Evolutionary conservation across 1,140 invertebrate genomes (phyloP).

Genomic region (Drosophila funebris): DNA sequence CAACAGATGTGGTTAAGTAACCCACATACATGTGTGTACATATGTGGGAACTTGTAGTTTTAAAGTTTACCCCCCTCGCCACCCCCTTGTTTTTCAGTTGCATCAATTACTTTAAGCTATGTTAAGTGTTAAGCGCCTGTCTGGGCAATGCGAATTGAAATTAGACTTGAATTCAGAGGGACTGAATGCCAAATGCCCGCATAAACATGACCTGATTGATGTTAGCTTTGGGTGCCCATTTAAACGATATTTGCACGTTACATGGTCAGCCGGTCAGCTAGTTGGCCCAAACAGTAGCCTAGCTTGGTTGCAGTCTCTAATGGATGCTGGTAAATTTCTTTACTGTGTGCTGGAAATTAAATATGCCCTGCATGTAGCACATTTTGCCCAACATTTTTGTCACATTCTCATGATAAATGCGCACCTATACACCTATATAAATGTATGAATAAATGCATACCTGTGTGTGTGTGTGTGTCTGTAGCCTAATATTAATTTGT

Average conservation of each 20-base stretch:
- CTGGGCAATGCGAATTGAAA: too few relatives aligned
- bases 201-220: conserved; percentile 73
- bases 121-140: too few relatives aligned
- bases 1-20: too few relatives aligned
- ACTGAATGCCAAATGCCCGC: conserved; percentile 33
- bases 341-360: conserved; percentile 7
- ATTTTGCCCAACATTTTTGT: conserved; percentile 11
- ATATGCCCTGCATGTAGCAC: conserved; percentile 3
- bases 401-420: conserved; percentile 15
- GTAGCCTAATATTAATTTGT: conserved; percentile 70
- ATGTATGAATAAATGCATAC: background rate
- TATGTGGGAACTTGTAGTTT: too few relatives aligned
- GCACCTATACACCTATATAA: background rate
- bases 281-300: background rate
- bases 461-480: conserved; percentile 2
- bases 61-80: too few relatives aligned
- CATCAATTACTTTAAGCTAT: conserved; percentile 43
- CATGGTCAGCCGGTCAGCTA: conserved; percentile 40
- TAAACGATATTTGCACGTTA: conserved; percentile 65
- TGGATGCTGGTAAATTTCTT: background rate
- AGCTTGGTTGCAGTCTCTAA: background rate
- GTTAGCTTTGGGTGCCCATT: conserved; percentile 62
- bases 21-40: too few relatives aligned
- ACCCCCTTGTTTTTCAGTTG: background rate
- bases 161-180: background rate